Evolutionary conservation across 2,113 vertebrate genomes (phyloP), one percentile per base, ranked within the genome.

Genomic region (Suricata suricatta): DNA sequence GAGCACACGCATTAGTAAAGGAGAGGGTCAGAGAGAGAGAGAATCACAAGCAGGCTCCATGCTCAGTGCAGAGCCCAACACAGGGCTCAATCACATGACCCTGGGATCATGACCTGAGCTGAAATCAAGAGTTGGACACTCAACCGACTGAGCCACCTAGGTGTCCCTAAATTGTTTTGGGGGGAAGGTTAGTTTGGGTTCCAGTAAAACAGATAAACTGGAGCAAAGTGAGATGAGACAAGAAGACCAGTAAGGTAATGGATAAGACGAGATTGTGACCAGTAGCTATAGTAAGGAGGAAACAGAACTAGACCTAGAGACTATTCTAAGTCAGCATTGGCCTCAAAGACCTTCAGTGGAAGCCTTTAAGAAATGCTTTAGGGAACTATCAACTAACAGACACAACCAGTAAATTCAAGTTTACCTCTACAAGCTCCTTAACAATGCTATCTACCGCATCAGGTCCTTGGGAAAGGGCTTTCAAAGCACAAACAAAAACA

Each of bases 401-500:
- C 31, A 57, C 21, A 66, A 47, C 8, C 31, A 35, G 33, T 25
- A 13, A 10, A 2, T 13, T 27, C 41, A 38, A 5, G 29, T 31
- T 7, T 23, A 29, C 66, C 17, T 82, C 57, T 21, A 16, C 3
- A 33, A 66, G 47, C 23, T 50, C 50, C 44, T 6, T 50, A 77
- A 74, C 38, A 13, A 41, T 54, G n/a, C 41, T 15, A 47, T 72
- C 69, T 64, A 41, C 29, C 38, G 47, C 63, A n/a, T 50, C 38
- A 57, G 29, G 38, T 72, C 64, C 19, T 8, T 12, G 21, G 33
- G 52, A 74, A 52, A 17, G 12, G 31, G 38, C 35, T 77, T 52
- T 74, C 38, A 79, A 90, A 88, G 35, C 23, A 50, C 71, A 54
- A 54, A 83, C 33, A 87, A 50, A 93, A 94, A 47, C 35, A 60